Base-by-base conservation (phyloP, 2,888 invertebrate species). In the Tipula vernalis region DNA sequence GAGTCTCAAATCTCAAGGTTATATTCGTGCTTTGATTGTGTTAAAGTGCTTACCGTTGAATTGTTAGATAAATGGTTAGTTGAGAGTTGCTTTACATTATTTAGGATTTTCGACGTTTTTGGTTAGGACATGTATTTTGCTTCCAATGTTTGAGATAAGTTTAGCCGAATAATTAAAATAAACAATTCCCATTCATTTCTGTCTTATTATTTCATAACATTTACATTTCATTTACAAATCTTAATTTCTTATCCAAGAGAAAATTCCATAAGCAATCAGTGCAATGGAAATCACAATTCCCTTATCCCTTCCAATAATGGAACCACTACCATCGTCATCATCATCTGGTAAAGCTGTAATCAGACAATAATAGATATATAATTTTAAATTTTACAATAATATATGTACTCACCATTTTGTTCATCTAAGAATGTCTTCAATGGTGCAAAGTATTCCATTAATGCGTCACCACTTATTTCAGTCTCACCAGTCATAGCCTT, bases 401-500 rank as follows among this genome's bases (percentile, higher is more conserved):
- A 39, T 39, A 6, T 6, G 39, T 3, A 39, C 39, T 39, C 3
- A 39, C 39, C 39, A 39, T 39, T 39, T 44, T 93, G 92, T 84
- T 90, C 89, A 86, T 90, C 89, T 3, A 94, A 90, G 92, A 93
- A 94, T 83, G 93, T 91, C 85, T 91, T 90, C 12, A 94, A 89
- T 0, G 94, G 94, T 84, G 92, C 89, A 89, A 94, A 94, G 89
- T 94, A 94, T 88, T 94, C 93, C 85, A 94, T 87, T 1, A 94
- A 89, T 4, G 94, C 92, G 13, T 90, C 89, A 6, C 93, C 93
- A 87, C 93, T 92, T 91, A 94, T 92, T 88, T 92, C 89, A 90
- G 92, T 90, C 88, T 91, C 90, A 13, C 94, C 94, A 0, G 94
- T 94, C 44, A 95, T 90, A 41, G 91, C 90, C 88, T 93, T 91